Evolutionary conservation across 1,140 invertebrate species (phyloP).

Genomic region (Holcopasites calliopsidis): DNA sequence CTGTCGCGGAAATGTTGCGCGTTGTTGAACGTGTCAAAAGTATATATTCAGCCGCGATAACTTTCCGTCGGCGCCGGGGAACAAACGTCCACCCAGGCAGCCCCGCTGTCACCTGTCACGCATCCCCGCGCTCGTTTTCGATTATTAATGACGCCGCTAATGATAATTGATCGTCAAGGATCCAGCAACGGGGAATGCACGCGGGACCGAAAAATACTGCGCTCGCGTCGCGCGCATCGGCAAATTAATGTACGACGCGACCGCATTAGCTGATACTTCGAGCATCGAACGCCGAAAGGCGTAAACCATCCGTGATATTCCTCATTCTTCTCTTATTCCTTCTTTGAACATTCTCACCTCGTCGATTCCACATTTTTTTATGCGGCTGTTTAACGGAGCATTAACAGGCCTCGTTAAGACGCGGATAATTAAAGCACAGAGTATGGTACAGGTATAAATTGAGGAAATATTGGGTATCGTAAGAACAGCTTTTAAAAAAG

Average conservation of each 20-base stretch:
- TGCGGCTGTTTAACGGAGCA: too few relatives aligned
- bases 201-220: not conserved
- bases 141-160: conserved; percentile 56
- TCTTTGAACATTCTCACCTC: not conserved
- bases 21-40: conserved; percentile 45
- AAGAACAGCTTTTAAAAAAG: too few relatives aligned
- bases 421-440: too few relatives aligned
- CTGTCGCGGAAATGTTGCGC: conserved; percentile 41
- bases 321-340: not conserved
- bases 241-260: conserved; percentile 24
- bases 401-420: too few relatives aligned
- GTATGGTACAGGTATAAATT: too few relatives aligned
- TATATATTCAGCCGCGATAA: conserved; percentile 51
- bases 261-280: not conserved
- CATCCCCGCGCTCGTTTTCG: conserved; percentile 24
- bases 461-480: too few relatives aligned
- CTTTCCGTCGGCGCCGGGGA: conserved; percentile 26
- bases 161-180: conserved; percentile 50
- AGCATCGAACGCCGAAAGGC: not conserved
- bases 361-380: too few relatives aligned
- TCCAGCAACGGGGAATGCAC: not conserved
- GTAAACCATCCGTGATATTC: conserved; percentile 3
- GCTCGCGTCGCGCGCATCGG: not conserved
- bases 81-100: conserved; percentile 27
- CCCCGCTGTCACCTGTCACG: conserved; percentile 31